phyloP scores from a whole-genome alignment of 2,888 invertebrate genomes.

The Spisula subtruncata region DNA sequence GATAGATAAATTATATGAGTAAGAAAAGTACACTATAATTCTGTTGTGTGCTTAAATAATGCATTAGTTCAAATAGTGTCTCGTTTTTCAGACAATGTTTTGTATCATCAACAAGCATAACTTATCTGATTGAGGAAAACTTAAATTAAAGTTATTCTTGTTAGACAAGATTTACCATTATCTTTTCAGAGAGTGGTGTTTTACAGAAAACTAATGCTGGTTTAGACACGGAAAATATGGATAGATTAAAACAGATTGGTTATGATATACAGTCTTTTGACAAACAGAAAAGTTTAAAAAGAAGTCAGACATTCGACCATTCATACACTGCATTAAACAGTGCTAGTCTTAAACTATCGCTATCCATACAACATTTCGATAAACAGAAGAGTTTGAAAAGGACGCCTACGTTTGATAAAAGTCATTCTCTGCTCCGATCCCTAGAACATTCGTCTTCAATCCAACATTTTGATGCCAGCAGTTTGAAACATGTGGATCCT shows the following conservation, averaged over 20 bases:
- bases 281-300: conserved; percentile 55
- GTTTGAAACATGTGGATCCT: conserved; percentile 75
- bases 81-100: too few species aligned
- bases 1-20: too few species aligned
- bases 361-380: conserved; percentile 78
- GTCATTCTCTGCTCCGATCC: conserved; percentile 62
- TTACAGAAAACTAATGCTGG: conserved; percentile 75
- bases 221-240: conserved; percentile 76
- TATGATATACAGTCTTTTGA: conserved; percentile 61
- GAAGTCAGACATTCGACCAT: conserved; percentile 72
- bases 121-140: too few species aligned
- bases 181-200: conserved; percentile 54
- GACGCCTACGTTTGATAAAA: conserved; percentile 74
- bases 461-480: conserved; percentile 75
- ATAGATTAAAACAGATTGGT: conserved; percentile 64
- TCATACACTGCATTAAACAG: conserved; percentile 67
- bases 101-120: too few species aligned
- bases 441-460: conserved; percentile 76
- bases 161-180: too few species aligned
- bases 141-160: too few species aligned
- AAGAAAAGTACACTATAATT: too few species aligned
- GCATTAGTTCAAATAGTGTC: too few species aligned
- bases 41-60: too few species aligned
- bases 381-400: conserved; percentile 68
- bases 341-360: conserved; percentile 63